Evolutionary conservation across 2,888 invertebrate species (phyloP).

Genomic region (Epistrophe eligans): DNA sequence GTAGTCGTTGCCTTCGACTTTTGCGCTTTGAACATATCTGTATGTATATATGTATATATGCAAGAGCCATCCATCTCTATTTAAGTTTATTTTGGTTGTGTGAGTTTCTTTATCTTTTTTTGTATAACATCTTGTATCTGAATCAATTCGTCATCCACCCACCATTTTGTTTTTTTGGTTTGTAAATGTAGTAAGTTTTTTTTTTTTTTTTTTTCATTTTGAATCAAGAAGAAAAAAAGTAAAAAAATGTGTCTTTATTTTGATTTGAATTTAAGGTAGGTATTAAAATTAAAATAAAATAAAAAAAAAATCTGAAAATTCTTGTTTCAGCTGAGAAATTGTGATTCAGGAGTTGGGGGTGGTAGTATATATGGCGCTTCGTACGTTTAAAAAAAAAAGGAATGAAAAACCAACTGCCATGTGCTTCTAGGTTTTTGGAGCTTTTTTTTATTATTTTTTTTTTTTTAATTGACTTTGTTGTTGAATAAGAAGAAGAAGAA

Average conservation of each 20-base stretch:
- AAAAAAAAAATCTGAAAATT: constrained; percentile 25
- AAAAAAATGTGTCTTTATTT: constrained; percentile 53
- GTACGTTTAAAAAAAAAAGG: constrained; percentile 18
- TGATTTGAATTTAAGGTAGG: constrained; percentile 47
- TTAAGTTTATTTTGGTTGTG: constrained; percentile 41
- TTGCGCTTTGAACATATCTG: constrained; percentile 53
- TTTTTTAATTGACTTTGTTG: constrained; percentile 28
- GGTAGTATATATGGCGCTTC: constrained; percentile 23
- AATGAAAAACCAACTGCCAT: constrained; percentile 48
- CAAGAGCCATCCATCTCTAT: constrained; percentile 21
- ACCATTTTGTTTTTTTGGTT: constrained; percentile 72
- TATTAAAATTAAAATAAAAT: constrained; percentile 31
- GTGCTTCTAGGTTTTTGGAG: constrained; percentile 61
- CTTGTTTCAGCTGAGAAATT: constrained; percentile 44
- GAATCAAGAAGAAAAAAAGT: constrained; percentile 6
- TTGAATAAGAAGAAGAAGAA: constrained; percentile 9
- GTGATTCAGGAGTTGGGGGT: constrained; percentile 51
- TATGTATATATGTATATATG: neutral
- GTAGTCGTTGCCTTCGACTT: constrained; percentile 45
- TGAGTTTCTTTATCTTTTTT: constrained; percentile 47
- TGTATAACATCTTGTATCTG: constrained; percentile 44
- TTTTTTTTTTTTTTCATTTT: constrained; percentile 25
- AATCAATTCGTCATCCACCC: constrained; percentile 72
- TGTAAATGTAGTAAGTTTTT: constrained; percentile 50
- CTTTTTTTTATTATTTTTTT: neutral